Percentiles rank a stretch among this genome's conserved stretches.
These are phyloP conservation scores for Channa striata DNA, from an alignment of 2,797 vertebrate species.

Conservation along the genomic window DNA sequence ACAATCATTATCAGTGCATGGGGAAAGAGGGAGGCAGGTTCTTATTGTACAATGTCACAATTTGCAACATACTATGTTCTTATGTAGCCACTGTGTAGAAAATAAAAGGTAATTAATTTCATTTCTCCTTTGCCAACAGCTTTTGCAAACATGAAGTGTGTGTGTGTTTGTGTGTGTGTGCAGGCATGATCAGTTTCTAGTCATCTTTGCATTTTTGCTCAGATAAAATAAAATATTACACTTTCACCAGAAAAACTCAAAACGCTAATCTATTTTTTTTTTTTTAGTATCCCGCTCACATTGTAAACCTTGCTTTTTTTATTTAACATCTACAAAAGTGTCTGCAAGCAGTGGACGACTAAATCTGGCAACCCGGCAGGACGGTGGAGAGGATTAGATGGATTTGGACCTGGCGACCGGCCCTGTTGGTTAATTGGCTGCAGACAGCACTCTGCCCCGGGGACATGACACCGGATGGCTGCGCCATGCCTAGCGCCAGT, in stretches of 20 bases:
- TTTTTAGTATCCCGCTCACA: conserved; percentile 6
- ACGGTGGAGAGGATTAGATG: conserved; percentile 44
- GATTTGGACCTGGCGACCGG: conserved; percentile 57
- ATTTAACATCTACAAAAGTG: conserved; percentile 28
- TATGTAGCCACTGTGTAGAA: conserved; percentile 9
- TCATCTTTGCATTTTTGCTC: neutral
- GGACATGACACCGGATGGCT: conserved; percentile 50
- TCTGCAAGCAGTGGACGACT: conserved; percentile 10
- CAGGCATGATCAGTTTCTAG: too few relatives aligned
- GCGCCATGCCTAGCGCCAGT: conserved; percentile 37
- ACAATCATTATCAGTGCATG: conserved; percentile 76
- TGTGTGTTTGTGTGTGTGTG: neutral
- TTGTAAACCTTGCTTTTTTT: conserved; percentile 22
- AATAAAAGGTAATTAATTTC: neutral
- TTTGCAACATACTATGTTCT: neutral
- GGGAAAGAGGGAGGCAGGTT: conserved; percentile 34
- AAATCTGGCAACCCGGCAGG: conserved; percentile 59
- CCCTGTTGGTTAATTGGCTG: conserved; percentile 67
- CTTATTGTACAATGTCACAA: conserved; percentile 36
- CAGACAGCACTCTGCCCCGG: conserved; percentile 52
- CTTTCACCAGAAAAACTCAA: neutral
- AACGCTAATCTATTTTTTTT: conserved; percentile 22
- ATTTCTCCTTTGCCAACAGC: neutral
- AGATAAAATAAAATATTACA: neutral
- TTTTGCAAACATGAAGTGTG: neutral